Conservation (phyloP, 2,888 invertebrate species). For the Ochropacha duplaris region DNA sequence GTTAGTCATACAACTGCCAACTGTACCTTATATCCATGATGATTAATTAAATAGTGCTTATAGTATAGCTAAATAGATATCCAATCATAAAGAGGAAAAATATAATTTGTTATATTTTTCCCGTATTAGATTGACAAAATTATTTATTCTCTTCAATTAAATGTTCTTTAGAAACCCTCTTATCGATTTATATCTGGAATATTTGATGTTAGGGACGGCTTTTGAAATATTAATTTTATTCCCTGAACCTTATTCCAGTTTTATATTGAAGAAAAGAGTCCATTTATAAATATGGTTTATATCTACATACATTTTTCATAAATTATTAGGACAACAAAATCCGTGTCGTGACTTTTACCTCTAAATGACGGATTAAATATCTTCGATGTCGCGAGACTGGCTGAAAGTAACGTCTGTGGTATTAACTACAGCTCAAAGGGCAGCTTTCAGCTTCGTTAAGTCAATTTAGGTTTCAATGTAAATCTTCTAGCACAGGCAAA, state of each 20-base stretch:
- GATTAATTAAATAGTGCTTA: no score
- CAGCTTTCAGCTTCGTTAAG: slow-evolving; percentile 42
- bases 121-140: neutral
- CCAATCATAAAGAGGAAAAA: neutral
- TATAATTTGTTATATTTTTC: neutral
- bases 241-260: neutral
- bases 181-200: slow-evolving; percentile 5
- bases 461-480: slow-evolving; percentile 35
- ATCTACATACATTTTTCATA: neutral
- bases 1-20: no score
- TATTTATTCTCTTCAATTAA: neutral
- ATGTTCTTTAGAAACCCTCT: neutral
- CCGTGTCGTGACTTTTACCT: slow-evolving; percentile 5
- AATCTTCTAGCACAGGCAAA: slow-evolving; percentile 26
- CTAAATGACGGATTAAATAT: slow-evolving; percentile 41
- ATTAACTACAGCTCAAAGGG: slow-evolving; percentile 39
- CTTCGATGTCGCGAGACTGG: slow-evolving; percentile 31
- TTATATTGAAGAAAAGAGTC: neutral
- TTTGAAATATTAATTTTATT: slow-evolving; percentile 7
- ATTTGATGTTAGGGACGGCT: slow-evolving; percentile 4
- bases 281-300: slow-evolving; percentile 4
- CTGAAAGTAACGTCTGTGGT: slow-evolving; percentile 33
- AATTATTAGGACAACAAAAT: neutral
- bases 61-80: no score
- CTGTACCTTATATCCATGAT: neutral